Evolutionary conservation across 1,140 invertebrate species (phyloP).

Genomic region (Drosophila malerkotliana): DNA sequence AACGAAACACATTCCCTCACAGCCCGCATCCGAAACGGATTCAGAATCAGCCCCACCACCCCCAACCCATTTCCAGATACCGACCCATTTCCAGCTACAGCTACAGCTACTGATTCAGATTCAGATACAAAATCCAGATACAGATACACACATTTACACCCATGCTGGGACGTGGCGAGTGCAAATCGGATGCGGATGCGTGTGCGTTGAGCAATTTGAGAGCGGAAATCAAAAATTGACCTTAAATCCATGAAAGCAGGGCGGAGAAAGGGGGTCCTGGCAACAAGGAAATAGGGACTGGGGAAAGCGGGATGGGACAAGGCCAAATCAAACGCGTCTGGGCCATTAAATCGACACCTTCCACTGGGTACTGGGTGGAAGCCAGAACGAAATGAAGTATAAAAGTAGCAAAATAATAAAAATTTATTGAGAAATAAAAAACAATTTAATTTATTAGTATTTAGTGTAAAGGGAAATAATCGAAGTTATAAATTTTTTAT

Average conservation of each 20-base stretch:
- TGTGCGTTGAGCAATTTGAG: slow-evolving; percentile 77
- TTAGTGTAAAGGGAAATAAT: slow-evolving; percentile 81
- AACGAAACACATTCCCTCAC: slow-evolving; percentile 14
- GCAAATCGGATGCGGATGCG: slow-evolving; percentile 67
- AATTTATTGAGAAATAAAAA: slow-evolving; percentile 83
- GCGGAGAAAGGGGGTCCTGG: slow-evolving; percentile 11
- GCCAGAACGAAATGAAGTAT: slow-evolving; percentile 64
- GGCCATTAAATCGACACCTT: slow-evolving; percentile 80
- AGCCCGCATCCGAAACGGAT: not conserved
- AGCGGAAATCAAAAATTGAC: slow-evolving; percentile 82
- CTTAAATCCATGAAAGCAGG: slow-evolving; percentile 54
- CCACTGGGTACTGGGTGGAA: slow-evolving; percentile 15
- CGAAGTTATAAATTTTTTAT: slow-evolving; percentile 82
- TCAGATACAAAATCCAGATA: slow-evolving; percentile 30
- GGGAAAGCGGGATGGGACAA: not conserved
- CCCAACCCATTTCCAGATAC: not conserved
- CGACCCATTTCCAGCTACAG: slow-evolving; percentile 1
- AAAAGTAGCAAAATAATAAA: slow-evolving; percentile 83
- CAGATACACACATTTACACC: slow-evolving; percentile 35
- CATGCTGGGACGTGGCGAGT: slow-evolving; percentile 27
- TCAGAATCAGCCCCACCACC: not conserved
- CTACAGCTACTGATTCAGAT: slow-evolving; percentile 2
- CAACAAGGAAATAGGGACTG: not conserved
- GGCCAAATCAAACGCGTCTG: slow-evolving; percentile 48
- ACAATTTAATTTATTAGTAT: slow-evolving; percentile 83